phyloP scores from a whole-genome alignment of 2,888 invertebrate genomes.

The Villa cingulata region DNA sequence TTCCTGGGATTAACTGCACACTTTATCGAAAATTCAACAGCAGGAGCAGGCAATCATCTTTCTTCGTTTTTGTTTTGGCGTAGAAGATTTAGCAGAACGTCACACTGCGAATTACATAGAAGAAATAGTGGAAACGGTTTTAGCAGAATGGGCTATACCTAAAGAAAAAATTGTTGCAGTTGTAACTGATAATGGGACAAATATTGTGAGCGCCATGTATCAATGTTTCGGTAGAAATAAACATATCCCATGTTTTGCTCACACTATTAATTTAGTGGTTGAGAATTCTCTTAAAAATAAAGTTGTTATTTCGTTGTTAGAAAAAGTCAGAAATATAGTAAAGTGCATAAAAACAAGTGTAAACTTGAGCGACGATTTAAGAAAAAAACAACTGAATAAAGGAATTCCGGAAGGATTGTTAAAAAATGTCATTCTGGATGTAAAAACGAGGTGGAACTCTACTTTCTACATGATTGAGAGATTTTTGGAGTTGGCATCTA shows the following conservation, averaged over 20 bases:
- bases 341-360: slow-evolving; percentile 15
- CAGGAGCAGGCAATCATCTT: too few relatives aligned
- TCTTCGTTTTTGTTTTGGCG: too few relatives aligned
- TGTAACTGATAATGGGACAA: slow-evolving; percentile 16
- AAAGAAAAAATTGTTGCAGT: slow-evolving; percentile 12
- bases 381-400: slow-evolving; percentile 1
- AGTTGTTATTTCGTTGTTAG: slow-evolving; percentile 7
- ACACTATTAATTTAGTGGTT: slow-evolving; percentile 16
- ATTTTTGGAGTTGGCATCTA: too few relatives aligned
- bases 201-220: slow-evolving; percentile 14
- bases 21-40: too few relatives aligned
- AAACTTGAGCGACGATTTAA: too few relatives aligned
- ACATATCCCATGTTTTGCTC: slow-evolving; percentile 16
- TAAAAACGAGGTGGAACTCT: slow-evolving; percentile 12
- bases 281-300: slow-evolving; percentile 9
- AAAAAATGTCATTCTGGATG: slow-evolving; percentile 14
- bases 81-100: slow-evolving; percentile 11
- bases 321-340: slow-evolving; percentile 15
- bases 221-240: too few relatives aligned
- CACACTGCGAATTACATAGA: slow-evolving; percentile 10
- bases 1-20: slow-evolving; percentile 13
- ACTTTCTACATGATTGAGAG: too few relatives aligned
- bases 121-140: slow-evolving; percentile 10
- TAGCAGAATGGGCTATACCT: slow-evolving; percentile 14
- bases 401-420: neutral